Percentiles rank a stretch among this genome's conserved stretches.
phyloP scores from a whole-genome alignment of 2,888 invertebrate genomes.

The Drosophila phalerata region DNA sequence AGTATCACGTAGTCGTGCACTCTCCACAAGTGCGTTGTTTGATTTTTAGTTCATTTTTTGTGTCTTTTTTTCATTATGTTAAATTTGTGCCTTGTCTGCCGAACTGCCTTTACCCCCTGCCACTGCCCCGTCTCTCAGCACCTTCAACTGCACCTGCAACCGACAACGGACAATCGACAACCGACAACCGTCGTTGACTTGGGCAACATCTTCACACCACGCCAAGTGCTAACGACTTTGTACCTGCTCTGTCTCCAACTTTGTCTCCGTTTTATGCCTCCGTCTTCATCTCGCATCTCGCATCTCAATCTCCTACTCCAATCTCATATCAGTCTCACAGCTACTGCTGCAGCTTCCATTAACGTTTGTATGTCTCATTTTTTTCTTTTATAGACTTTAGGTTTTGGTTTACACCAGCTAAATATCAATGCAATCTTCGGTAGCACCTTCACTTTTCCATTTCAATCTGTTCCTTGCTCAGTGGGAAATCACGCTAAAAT shows the following conservation, averaged over 20 bases:
- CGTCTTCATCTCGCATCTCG: constrained; percentile 5
- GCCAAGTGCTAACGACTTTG: constrained; percentile 77
- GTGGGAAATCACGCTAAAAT: neutral
- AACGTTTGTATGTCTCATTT: constrained; percentile 5
- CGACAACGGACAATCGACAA: constrained; percentile 3
- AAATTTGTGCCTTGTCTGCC: constrained; percentile 57
- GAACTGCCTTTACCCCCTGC: constrained; percentile 14
- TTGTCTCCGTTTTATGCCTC: constrained; percentile 4
- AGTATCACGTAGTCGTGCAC: constrained; percentile 1
- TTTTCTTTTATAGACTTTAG: constrained; percentile 10
- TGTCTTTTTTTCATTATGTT: constrained; percentile 42
- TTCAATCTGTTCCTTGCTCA: neutral
- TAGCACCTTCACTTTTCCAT: neutral
- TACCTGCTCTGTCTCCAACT: constrained; percentile 64
- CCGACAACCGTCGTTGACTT: constrained; percentile 48
- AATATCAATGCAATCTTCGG: constrained; percentile 6
- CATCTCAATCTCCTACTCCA: constrained; percentile 16
- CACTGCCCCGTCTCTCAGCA: neutral
- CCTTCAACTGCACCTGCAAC: constrained; percentile 21
- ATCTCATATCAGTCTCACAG: constrained; percentile 19
- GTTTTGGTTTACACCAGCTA: neutral
- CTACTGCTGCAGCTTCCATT: constrained; percentile 18
- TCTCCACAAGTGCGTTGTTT: neutral
- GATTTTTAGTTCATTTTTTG: neutral
- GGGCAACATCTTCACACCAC: constrained; percentile 72